Evolutionary conservation across 2,113 vertebrate genomes (phyloP), one percentile per base, ranked within the genome.

Genomic region (Suricata suricatta): DNA sequence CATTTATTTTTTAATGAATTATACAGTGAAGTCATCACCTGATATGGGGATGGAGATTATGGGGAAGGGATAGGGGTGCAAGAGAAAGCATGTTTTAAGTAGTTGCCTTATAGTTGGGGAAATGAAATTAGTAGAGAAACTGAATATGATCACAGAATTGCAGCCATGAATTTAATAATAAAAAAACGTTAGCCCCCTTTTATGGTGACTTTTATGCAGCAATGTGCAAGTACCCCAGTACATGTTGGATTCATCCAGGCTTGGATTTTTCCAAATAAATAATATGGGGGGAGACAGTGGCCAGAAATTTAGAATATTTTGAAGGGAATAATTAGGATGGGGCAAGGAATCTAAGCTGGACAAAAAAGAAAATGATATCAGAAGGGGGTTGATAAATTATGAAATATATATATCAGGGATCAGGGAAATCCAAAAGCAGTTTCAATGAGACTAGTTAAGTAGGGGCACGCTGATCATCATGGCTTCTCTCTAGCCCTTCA

Each of bases 91-190:
- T 0, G 17, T 41, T 88, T 93, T 95, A 77, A 74, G 52, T 85
- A 91, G 57, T 77, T 93, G 52, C 27, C 69, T 95, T 57, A 47
- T 27, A 85, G 35, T 71, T 23, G 64, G 74, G 54, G 64, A 85
- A 95, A 83, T 38, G 60, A 63, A 95, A 92, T 97, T 91, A 76
- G 91, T 85, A 77, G 66, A 95, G 91, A 93, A 85, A 85, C 35
- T 5, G 76, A 71, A 94, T 41, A 6, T 31, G 13, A n/a, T n/a
- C n/a, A 74, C 16, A 92, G 88, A 93, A 93, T 3, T 84, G 15
- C 21, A 87, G 17, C 74, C 69, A 29, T 50, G n/a, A 64, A 52
- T 41, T 92, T 97, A 87, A 93, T 47, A 87, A 93, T n/a, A 38
- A 54, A 47, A 72, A 83, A 90, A 41, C 86, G 17, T 74, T 41